These are phyloP conservation scores for Hypomecis atomaria DNA, from an alignment of 2,888 invertebrate genomes.

Conservation along the genomic window DNA sequence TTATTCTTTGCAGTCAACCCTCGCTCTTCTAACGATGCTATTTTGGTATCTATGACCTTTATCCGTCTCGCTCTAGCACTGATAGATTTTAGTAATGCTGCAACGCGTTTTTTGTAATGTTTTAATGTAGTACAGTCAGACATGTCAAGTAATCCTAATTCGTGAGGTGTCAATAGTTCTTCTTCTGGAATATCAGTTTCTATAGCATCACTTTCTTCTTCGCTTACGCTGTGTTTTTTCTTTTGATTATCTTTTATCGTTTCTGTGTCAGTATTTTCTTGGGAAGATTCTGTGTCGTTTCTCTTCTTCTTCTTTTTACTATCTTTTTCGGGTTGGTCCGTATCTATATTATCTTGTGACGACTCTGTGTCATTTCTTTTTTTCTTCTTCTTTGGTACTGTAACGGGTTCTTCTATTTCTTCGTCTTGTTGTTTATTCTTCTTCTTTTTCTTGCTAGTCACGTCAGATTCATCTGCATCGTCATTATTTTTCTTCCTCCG, in stretches of 20 bases:
- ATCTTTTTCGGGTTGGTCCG: constrained; percentile 24
- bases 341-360: constrained; percentile 24
- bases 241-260: background rate
- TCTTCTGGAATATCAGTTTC: constrained; percentile 68
- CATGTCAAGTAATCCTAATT: constrained; percentile 63
- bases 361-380: constrained; percentile 29
- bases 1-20: constrained; percentile 66
- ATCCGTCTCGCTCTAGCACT: constrained; percentile 56
- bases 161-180: constrained; percentile 59
- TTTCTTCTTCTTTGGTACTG: constrained; percentile 32
- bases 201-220: constrained; percentile 69
- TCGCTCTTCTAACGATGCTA: constrained; percentile 64
- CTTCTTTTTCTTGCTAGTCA: constrained; percentile 32
- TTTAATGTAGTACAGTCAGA: constrained; percentile 62
- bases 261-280: constrained; percentile 4
- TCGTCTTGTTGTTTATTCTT: constrained; percentile 33
- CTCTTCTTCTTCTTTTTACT: constrained; percentile 23
- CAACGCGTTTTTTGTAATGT: constrained; percentile 62
- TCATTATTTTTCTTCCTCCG: constrained; percentile 28
- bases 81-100: constrained; percentile 60
- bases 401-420: constrained; percentile 22
- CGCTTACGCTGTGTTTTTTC: constrained; percentile 40
- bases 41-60: constrained; percentile 59
- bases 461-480: constrained; percentile 12
- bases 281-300: constrained; percentile 11